Evolutionary conservation across 2,888 invertebrate genomes (phyloP), one percentile per base, ranked within the genome.

Genomic region (Watsonalla cultraria): DNA sequence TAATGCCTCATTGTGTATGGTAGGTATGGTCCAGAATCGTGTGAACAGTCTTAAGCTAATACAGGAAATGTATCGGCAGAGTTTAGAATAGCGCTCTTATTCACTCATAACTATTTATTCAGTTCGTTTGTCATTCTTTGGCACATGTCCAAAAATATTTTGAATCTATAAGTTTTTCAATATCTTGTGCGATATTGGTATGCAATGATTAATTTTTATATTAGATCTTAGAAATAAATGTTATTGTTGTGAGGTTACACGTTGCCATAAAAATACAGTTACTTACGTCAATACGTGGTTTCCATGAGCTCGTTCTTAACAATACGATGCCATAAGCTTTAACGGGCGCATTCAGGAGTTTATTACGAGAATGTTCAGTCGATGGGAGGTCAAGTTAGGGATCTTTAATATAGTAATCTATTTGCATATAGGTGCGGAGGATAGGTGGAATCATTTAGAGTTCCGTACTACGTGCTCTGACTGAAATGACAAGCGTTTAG

Each of bases 11-110:
- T 24, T 24, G 4, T 24, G 4, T 24, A 24, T 24, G 24, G 24
- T 24, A 24, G 4, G 24, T 24, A 24, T 24, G 24, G 4, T 24
- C 24, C 24, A 48, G 48, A 35, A 48, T 37, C 13, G 46, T 45
- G 24, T 24, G 24, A 24, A 24, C 4, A 24, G 24, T 2, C 14
- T 37, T 47, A 45, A 14, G 62, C 64, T 70, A 66, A 68, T 68
- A 66, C 65, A 62, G 64, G 66, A 69, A 66, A 66, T 66, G 64
- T 69, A 65, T 60, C 64, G 70, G 63, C 65, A 64, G 61, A 66
- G 68, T 69, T 70, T 60, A 66, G 64, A 70, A 72, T 64, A 64
- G 68, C 60, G 59, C 37, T 59, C 55, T 58, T 48, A 35, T 48
- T 37, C 53, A 59, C 61, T 64, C 68, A 62, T 62, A 67, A 68